Base-by-base conservation (phyloP, 1,140 invertebrate genomes). In the Anastrepha ludens region DNA sequence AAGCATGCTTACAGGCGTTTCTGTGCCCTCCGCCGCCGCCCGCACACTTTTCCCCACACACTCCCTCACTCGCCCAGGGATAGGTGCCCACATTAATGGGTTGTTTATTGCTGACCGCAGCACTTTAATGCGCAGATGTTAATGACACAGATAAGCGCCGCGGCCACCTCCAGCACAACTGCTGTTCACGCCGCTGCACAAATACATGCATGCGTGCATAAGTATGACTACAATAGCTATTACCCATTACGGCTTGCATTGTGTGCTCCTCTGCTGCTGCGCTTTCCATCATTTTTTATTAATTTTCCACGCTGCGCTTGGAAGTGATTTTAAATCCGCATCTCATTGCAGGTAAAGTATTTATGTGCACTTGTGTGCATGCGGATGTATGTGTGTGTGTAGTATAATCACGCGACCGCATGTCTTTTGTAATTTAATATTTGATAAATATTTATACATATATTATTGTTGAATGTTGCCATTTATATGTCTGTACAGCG, bases 101-200 rank as follows among this genome's bases (percentile, higher is more conserved):
- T 81, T 81, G 74, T 81, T 81, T 81, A 81, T 81, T 55, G 74
- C 74, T 81, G 74, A 81, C 74, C 74, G 47, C 47, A 81, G 74
- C 74, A 81, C n/a, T 81, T 81, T 81, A 81, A 81, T n/a, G 47
- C 74, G 47, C 47, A 13, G 74, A 81, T 81, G 74, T 81, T 81
- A 81, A 81, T 81, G 50, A 81, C 74, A 81, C 74, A 55, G 74
- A 81, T 81, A 81, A 81, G 74, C 74, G 13, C 2, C 17, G 74
- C 44, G 55, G 47, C 29, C 44, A 81, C 74, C 74, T 81, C 55
- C 47, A 47, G 3, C 70, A 39, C 41, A 7, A 6, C 60, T 62
- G 60, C 13, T 62, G 8, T 17, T 17, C 39, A 15, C 11, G 44
- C 70, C 20, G 50, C 50, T 55, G 50, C 50, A 39, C 47, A 9